Evolutionary conservation across 1,140 invertebrate genomes (phyloP), one percentile per base, ranked within the genome.

Genomic region (Bombus confusus): DNA sequence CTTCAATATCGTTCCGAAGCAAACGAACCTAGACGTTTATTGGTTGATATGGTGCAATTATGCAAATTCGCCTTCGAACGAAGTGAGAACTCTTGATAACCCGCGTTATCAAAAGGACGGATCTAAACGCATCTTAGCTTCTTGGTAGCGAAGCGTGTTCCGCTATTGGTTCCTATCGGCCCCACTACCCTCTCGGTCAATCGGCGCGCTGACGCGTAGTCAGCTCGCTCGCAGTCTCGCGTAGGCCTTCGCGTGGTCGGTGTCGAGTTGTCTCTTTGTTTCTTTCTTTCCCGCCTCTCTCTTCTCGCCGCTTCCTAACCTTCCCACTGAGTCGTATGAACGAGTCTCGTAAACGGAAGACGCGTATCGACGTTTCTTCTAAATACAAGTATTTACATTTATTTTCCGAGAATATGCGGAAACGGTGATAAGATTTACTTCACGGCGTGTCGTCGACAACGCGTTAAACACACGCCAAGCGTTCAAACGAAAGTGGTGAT

Each of bases 221-320:
- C 47, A 28, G 69, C 43, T 34, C n/a, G 39, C 69, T 77, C n/a
- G 57, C 87, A 91, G 90, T 91, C 83, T 90, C 80, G 87, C 73
- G 89, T 91, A 83, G 71, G 73, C 87, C 73, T 76, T 73, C 80
- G 80, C 78, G 68, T 72, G 69, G 2, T 71, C 22, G 39, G 73
- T 72, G 52, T 88, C 64, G 72, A 74, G 43, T 43, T 28, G 1
- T 41, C 18, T 3, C 18, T 10, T 37, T 1, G 3, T 34, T 34
- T 37, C 66, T 6, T 15, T 15, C n/a, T 25, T 66, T 31, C n/a
- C 64, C 64, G 13, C 64, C n/a, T 66, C n/a, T 18, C n/a, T 66
- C n/a, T 18, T 34, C 64, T 31, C 62, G 2, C 6, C 15, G 6
- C 15, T 15, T 31, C 0, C 64, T 0, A 13, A 8, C 31, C 0